Evolutionary conservation across 2,113 vertebrate species (phyloP).

Genomic region (Strix uralensis): DNA sequence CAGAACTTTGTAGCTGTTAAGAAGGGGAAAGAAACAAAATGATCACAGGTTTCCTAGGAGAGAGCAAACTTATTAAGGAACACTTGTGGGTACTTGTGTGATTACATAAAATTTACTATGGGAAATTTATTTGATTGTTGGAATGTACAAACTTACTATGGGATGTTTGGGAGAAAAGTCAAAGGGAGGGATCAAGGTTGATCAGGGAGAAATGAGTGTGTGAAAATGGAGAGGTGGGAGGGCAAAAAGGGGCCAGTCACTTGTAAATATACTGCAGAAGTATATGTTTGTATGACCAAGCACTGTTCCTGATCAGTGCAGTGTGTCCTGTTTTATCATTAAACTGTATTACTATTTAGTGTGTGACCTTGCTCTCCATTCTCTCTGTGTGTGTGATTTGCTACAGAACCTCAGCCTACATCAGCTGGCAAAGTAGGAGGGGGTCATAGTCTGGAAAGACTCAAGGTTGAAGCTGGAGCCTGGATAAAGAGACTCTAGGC

Average conservation of each 20-base stretch:
- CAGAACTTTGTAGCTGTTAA: neutral
- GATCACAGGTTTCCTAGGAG: neutral
- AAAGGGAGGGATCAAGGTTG: neutral
- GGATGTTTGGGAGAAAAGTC: neutral
- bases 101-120: neutral
- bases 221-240: neutral
- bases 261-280: neutral
- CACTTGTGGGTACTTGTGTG: neutral
- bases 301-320: neutral
- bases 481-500: neutral
- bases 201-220: neutral
- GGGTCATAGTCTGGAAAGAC: neutral
- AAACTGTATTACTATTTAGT: neutral
- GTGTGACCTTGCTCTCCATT: neutral
- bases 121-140: neutral
- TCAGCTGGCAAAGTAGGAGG: neutral
- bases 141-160: neutral
- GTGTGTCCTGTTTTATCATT: neutral
- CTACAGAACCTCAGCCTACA: neutral
- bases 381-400: neutral
- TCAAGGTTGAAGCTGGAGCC: neutral
- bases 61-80: neutral
- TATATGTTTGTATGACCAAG: neutral
- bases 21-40: neutral
- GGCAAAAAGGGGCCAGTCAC: neutral